phyloP scores from a whole-genome alignment of 1,140 invertebrate genomes.

The Bathynomus jamesi region DNA sequence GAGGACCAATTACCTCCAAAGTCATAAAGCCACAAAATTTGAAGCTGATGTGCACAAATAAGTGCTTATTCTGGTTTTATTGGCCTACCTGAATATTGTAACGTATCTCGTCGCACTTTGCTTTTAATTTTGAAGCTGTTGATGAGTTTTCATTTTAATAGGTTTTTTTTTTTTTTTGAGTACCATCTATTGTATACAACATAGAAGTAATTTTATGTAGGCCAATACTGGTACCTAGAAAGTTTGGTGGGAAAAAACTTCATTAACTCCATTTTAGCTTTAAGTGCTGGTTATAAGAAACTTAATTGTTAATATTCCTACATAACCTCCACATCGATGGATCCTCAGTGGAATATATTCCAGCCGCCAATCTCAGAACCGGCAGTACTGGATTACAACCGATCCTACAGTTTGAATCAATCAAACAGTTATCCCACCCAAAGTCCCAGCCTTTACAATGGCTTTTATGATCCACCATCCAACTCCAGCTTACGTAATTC shows the following conservation, averaged over 20 bases:
- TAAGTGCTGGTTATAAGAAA: no score
- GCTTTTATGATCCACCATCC: conserved; percentile 39
- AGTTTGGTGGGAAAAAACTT: no score
- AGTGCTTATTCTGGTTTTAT: not conserved
- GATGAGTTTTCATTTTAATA: conserved; percentile 1
- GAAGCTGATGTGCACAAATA: not conserved
- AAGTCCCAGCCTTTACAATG: conserved; percentile 41
- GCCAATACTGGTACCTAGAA: no score
- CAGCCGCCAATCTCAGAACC: conserved; percentile 73
- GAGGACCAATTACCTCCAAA: conserved; percentile 56
- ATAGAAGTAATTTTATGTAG: no score
- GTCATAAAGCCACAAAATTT: not conserved
- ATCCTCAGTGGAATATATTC: conserved; percentile 87
- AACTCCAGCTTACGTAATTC: conserved; percentile 39
- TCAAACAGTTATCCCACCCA: conserved; percentile 39
- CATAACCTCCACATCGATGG: no score
- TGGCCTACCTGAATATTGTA: not conserved
- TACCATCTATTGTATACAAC: no score
- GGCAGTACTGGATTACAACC: conserved; percentile 62
- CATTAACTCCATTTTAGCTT: no score
- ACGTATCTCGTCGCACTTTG: not conserved
- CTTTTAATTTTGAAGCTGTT: not conserved
- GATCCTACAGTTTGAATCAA: conserved; percentile 51
- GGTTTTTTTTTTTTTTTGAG: no score
- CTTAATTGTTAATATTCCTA: no score